Evolutionary conservation across 2,888 invertebrate genomes (phyloP).

Genomic region (Pterostichus madidus): DNA sequence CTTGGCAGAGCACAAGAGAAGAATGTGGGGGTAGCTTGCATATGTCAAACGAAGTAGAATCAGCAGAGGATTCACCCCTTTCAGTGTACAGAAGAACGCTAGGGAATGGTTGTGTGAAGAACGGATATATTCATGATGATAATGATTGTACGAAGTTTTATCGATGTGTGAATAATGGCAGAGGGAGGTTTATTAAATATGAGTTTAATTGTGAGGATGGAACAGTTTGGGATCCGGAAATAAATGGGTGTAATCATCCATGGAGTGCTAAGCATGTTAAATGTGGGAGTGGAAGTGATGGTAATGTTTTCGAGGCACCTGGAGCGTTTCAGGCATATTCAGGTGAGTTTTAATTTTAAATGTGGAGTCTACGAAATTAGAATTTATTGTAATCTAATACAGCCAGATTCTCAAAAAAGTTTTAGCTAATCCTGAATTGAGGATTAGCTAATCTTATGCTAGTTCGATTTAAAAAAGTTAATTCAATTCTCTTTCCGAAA

Average conservation of each 20-base stretch:
- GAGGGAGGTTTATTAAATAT: slow-evolving; percentile 81
- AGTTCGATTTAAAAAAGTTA: too few relatives aligned
- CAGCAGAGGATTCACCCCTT: background rate
- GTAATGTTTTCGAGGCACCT: too few relatives aligned
- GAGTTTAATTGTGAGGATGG: slow-evolving; percentile 87
- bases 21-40: slow-evolving; percentile 80
- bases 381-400: too few relatives aligned
- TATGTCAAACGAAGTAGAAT: slow-evolving; percentile 53
- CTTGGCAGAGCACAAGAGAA: slow-evolving; percentile 82
- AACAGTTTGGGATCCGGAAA: slow-evolving; percentile 87
- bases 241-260: slow-evolving; percentile 86
- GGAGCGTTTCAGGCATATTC: too few relatives aligned
- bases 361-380: too few relatives aligned
- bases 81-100: too few relatives aligned
- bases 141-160: slow-evolving; percentile 79
- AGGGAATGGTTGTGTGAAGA: slow-evolving; percentile 24
- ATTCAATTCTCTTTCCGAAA: too few relatives aligned
- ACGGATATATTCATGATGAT: slow-evolving; percentile 42
- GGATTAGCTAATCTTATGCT: too few relatives aligned
- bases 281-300: slow-evolving; percentile 76
- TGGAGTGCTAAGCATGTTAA: slow-evolving; percentile 83
- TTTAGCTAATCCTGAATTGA: too few relatives aligned
- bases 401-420: too few relatives aligned
- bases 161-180: slow-evolving; percentile 84
- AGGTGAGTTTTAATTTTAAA: too few relatives aligned